phyloP scores from a whole-genome alignment of 2,888 invertebrate species.

The Pristionchus fissidentatus region DNA sequence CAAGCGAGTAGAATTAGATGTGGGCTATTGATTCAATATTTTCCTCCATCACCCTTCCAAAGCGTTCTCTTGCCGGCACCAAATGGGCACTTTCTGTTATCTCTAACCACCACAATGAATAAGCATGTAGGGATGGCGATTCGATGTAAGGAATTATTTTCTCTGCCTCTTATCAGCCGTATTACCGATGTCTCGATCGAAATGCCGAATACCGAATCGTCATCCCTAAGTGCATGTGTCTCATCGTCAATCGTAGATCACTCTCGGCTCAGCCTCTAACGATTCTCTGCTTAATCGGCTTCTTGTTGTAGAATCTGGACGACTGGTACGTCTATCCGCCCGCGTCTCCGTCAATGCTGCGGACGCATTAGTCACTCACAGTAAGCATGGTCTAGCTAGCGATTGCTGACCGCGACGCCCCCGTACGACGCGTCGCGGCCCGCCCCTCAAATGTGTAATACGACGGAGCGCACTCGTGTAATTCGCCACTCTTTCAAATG shows the following conservation, averaged over 20 bases:
- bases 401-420: slow-evolving; percentile 26
- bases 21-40: slow-evolving; percentile 2
- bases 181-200: neutral
- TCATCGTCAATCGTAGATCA: neutral
- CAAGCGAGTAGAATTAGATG: slow-evolving; percentile 61
- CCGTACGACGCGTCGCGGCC: slow-evolving; percentile 33
- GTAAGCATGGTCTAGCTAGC: slow-evolving; percentile 20
- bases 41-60: neutral
- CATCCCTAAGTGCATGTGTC: neutral
- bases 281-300: neutral
- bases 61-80: neutral
- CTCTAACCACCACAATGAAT: no score
- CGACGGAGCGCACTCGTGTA: slow-evolving; percentile 21
- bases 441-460: slow-evolving; percentile 1
- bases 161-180: neutral
- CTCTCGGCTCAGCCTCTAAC: no score
- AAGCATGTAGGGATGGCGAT: no score
- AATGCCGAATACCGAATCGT: neutral
- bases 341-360: neutral
- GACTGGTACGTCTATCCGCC: slow-evolving; percentile 48
- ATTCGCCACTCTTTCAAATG: slow-evolving; percentile 3
- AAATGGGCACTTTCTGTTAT: no score
- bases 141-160: no score
- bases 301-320: slow-evolving; percentile 17
- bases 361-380: slow-evolving; percentile 18